Base-by-base conservation (phyloP, 2,888 invertebrate genomes). In the Heterodera filipjevi region DNA sequence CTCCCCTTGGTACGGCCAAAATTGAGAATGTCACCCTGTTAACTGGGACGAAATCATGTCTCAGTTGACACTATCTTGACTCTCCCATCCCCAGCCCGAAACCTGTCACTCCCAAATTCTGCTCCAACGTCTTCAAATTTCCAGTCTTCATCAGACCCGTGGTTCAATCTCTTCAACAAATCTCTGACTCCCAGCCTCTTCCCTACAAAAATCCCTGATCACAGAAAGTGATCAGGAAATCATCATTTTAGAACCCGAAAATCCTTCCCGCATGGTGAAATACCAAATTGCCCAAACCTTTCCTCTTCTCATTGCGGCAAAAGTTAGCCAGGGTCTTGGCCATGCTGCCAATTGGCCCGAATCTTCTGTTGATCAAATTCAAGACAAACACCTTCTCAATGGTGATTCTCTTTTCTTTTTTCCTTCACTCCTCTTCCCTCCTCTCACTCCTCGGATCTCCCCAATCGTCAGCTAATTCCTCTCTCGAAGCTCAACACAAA, bases 321-420 rank as follows among this genome's bases (percentile, higher is more conserved):
- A 71, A 71, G 71, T 33, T 16, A 49, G 49, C 71, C 71, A 53
- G 22, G 71, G 71, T 16, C 71, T 6, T 16, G 53, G 53, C 14
- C 71, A 71, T 1, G 46, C 35, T 19, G 30, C 1, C 5, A 59
- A 59, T 27, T 71, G 71, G 71, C 71, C 71, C 14, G 22, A 71
- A 16, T 71, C 14, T 16, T 8, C 39, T 14, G 32, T 46, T 27
- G 30, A 71, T 14, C 71, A 6, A 44, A 71, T 27, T 71, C 71
- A 6, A n/a, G n/a, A n/a, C n/a, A n/a, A n/a, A n/a, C n/a, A n/a
- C n/a, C n/a, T n/a, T n/a, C n/a, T n/a, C n/a, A 71, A 49, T 33
- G 71, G 71, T 19, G 71, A 71, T 32, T 33, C 19, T 27, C 1
- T 71, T 3, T 32, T 19, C 5, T 71, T 35, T 19, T 16, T n/a